Conservation (phyloP, 2,113 vertebrate species). For the Macrotus californicus region DNA sequence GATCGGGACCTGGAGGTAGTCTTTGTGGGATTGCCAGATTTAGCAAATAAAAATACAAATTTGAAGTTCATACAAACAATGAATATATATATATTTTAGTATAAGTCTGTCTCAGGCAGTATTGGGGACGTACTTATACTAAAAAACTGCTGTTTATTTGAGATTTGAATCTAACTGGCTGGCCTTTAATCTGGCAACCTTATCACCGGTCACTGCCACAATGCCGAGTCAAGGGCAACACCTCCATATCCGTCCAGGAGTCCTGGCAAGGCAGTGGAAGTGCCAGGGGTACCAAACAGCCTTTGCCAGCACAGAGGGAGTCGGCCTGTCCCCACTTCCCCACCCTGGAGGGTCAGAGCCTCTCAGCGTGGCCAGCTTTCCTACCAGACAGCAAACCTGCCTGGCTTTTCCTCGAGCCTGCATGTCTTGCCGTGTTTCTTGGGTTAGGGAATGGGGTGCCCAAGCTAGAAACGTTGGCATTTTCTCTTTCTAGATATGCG, state of each 20-base stretch:
- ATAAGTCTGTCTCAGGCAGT: neutral
- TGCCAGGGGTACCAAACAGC: neutral
- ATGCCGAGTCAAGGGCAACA: neutral
- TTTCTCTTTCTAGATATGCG: neutral
- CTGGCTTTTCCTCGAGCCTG: neutral
- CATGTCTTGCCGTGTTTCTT: neutral
- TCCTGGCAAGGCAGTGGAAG: neutral
- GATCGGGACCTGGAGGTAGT: neutral
- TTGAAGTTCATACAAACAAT: neutral
- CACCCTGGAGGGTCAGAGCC: accelerated
- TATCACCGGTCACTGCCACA: neutral
- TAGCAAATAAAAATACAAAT: neutral
- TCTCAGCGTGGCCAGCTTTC: neutral
- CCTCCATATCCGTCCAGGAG: neutral
- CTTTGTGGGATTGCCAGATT: neutral
- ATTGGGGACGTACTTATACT: neutral
- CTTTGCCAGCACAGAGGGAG: neutral
- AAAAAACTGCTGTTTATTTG: neutral
- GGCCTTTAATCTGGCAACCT: neutral
- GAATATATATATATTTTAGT: neutral
- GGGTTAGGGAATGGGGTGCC: no score
- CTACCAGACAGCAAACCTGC: neutral
- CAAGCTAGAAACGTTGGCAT: neutral
- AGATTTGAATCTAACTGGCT: neutral
- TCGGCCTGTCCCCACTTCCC: no score